Evolutionary conservation across 2,888 invertebrate species (phyloP).

Genomic region (Hylaea fasciaria): DNA sequence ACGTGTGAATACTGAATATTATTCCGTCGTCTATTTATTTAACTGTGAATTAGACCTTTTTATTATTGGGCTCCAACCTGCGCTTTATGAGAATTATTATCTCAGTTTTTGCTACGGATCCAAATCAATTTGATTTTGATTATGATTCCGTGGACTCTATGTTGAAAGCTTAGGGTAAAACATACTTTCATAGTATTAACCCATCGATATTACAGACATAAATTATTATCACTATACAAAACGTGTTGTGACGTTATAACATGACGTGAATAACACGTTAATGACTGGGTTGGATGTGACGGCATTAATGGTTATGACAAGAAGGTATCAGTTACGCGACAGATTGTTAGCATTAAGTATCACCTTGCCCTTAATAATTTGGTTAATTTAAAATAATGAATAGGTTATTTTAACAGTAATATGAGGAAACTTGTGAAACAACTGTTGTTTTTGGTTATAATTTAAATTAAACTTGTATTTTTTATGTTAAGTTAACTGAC

Average conservation of each 20-base stretch:
- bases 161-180: background rate
- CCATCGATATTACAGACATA: background rate
- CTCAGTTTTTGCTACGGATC: too few species aligned
- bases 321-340: constrained; percentile 13
- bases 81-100: too few species aligned
- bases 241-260: constrained; percentile 7
- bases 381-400: constrained; percentile 4
- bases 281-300: background rate
- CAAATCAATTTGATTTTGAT: background rate
- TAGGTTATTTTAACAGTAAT: constrained; percentile 2
- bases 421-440: background rate
- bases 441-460: background rate
- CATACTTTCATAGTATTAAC: background rate
- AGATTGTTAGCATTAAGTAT: constrained; percentile 15
- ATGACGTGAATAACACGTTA: constrained; percentile 22
- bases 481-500: too few species aligned
- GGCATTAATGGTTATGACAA: constrained; percentile 10
- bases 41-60: too few species aligned
- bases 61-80: too few species aligned
- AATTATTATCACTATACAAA: background rate
- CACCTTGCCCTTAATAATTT: constrained; percentile 6
- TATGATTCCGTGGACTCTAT: background rate
- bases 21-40: too few species aligned
- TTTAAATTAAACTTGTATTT: background rate
- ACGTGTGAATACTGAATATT: background rate